Base-by-base conservation (phyloP, 2,113 vertebrate genomes). In the Zapornia atra region DNA sequence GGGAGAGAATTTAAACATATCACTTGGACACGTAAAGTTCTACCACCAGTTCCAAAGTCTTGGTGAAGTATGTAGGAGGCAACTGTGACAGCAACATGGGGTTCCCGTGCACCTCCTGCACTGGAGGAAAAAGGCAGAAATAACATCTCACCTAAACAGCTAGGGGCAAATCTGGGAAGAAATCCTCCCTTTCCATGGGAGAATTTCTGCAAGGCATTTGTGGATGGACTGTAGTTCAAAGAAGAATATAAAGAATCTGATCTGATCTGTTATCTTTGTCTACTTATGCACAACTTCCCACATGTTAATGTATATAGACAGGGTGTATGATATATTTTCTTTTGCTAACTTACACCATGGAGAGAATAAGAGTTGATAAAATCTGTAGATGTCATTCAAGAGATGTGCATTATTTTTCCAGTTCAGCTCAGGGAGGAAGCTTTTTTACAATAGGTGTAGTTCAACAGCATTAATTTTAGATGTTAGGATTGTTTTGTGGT, bases 61-160 rank as follows among this genome's bases (percentile, higher is more conserved):
- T 33, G 24, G 26, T 38, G 46, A 70, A 77, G 38, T 17, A 77
- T 0, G 3, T 33, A 46, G 61, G 15, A 78, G 16, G 4, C 11
- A 89, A 29, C 8, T 11, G 14, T 8, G 63, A 64, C 0, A 0
- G 59, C 29, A 81, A 31, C 1, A 0, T 10, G 22, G 24, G 4
- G 24, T 28, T 81, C 51, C 48, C 38, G 2, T 2, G 22, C 5
- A 26, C 17, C 29, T 76, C 28, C 36, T 44, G 8, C 40, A 28
- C 16, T 20, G 19, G 24, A 86, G 33, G 25, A 26, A 44, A 66
- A 86, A 51, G 59, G 34, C 8, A 18, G 42, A 64, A 93, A 42
- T 19, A 64, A 71, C 53, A 25, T n/a, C 40, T 20, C 48, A 68
- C 12, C 22, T 53, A 33, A 54, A 42, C 8, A 63, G 25, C 18